Base-by-base conservation (phyloP, 2,113 vertebrate genomes). In the Takifugu bimaculatus region DNA sequence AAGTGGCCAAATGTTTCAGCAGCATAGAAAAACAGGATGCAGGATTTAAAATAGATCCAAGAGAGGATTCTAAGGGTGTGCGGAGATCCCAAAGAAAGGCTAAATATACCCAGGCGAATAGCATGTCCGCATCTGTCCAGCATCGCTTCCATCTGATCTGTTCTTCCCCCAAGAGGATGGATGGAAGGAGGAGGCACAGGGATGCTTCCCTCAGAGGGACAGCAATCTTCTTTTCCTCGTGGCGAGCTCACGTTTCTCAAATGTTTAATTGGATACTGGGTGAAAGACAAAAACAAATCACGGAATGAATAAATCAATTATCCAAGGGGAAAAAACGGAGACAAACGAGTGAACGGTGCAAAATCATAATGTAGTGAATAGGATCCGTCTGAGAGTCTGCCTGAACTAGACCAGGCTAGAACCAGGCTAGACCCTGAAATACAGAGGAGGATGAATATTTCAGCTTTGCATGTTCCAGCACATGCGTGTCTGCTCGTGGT, bases 21-120 rank as follows among this genome's bases (percentile, higher is more conserved):
- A 72, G 70, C 50, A 79, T 81, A 85, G 86, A 78, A 87, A 79
- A 72, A 86, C 60, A 26, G 14, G 67, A 90, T 73, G 73, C 65
- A 59, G 49, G 14, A 25, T 62, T 78, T 62, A 77, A 89, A 89
- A 88, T 89, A 90, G 80, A 60, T 59, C 45, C 9, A 63, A 72
- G 47, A 60, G 68, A 68, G 20, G 20, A 72, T 65, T 72, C 35
- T 39, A 63, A 78, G 51, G 61, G 80, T 69, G 81, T 81, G 74
- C 85, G 60, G 60, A 69, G 68, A 75, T 74, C 55, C 67, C 35
- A 77, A 62, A 72, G 78, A 72, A 79, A 77, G 75, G 72, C 75
- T 77, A 81, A 86, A 86, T 85, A 88, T 87, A 88, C 26, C 32
- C 6, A 27, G n/a, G 57, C 63, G 57, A 68, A 59, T 72, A 55